A percentile compares a stretch with the other conserved stretches of the same genome.
phyloP scores from a whole-genome alignment of 2,797 vertebrate genomes.

The Gastrophryne carolinensis region DNA sequence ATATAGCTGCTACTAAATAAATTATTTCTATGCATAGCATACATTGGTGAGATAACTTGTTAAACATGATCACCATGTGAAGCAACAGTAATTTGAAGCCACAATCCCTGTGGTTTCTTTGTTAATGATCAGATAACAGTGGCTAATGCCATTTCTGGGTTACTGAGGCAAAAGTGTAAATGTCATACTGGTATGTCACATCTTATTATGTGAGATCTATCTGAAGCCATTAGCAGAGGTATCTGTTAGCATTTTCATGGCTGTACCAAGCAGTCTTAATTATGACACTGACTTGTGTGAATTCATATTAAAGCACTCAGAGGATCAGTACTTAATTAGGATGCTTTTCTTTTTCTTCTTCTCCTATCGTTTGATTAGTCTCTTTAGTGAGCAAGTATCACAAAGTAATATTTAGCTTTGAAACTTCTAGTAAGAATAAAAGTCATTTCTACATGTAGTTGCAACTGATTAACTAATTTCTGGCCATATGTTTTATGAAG shows the following conservation, averaged over 20 bases:
- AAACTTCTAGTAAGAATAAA: conserved; percentile 18
- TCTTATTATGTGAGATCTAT: conserved; percentile 28
- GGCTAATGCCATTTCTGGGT: conserved; percentile 49
- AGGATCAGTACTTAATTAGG: conserved; percentile 44
- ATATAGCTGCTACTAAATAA: conserved; percentile 5
- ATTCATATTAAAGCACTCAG: conserved; percentile 42
- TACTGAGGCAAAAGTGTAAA: conserved; percentile 43
- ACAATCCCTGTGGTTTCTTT: conserved; percentile 52
- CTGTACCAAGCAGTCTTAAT: conserved; percentile 21
- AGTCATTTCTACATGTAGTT: conserved; percentile 6
- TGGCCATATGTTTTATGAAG: conserved; percentile 17
- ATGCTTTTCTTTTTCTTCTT: conserved; percentile 34
- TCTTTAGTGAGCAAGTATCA: conserved; percentile 35
- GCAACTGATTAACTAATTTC: conserved; percentile 18
- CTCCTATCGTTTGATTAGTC: conserved; percentile 29
- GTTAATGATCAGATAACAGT: conserved; percentile 44
- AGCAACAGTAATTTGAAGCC: conserved; percentile 34
- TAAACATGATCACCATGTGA: conserved; percentile 40
- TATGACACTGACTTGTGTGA: conserved; percentile 29
- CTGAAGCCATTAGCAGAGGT: conserved; percentile 35
- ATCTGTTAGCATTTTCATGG: conserved; percentile 21
- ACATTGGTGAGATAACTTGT: conserved; percentile 34
- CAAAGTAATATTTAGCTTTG: conserved; percentile 44
- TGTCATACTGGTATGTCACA: conserved; percentile 36
- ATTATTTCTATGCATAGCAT: conserved; percentile 19